phyloP scores from a whole-genome alignment of 2,113 vertebrate species.

The Leptobrachium ailaonicum region DNA sequence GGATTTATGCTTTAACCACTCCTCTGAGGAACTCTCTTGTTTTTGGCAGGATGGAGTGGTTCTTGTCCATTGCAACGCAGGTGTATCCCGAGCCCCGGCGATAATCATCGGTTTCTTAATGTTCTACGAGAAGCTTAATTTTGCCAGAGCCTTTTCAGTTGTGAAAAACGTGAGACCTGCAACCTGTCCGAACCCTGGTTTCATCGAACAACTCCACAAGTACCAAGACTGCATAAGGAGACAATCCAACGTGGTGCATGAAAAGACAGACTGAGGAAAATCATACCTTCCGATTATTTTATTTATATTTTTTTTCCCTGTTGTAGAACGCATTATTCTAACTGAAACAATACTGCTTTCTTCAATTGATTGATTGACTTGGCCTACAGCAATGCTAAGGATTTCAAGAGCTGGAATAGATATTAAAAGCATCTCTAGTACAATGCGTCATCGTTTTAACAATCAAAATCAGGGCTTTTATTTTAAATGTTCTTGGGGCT shows the following conservation, averaged over 20 bases:
- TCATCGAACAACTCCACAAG: constrained; percentile 87
- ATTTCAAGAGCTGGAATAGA: too few species aligned
- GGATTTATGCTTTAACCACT: too few species aligned
- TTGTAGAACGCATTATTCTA: too few species aligned
- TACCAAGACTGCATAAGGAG: constrained; percentile 68
- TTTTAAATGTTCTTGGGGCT: too few species aligned
- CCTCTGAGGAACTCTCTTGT: neutral
- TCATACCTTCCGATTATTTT: neutral
- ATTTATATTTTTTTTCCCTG: neutral
- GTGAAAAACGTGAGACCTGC: constrained; percentile 84
- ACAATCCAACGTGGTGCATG: constrained; percentile 50
- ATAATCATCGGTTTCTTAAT: constrained; percentile 91
- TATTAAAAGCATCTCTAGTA: too few species aligned
- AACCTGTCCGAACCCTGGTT: constrained; percentile 86
- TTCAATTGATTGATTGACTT: too few species aligned
- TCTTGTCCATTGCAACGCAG: constrained; percentile 92
- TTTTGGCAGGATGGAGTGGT: constrained; percentile 82
- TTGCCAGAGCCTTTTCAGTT: constrained; percentile 77
- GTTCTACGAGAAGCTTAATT: constrained; percentile 77
- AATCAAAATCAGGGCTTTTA: too few species aligned
- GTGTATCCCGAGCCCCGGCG: constrained; percentile 86
- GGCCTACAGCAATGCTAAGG: too few species aligned
- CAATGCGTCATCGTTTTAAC: too few species aligned
- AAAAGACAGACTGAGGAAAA: constrained; percentile 32
- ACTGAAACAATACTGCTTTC: too few species aligned